Conservation (phyloP, 2,797 vertebrate species). For the Emys orbicularis region DNA sequence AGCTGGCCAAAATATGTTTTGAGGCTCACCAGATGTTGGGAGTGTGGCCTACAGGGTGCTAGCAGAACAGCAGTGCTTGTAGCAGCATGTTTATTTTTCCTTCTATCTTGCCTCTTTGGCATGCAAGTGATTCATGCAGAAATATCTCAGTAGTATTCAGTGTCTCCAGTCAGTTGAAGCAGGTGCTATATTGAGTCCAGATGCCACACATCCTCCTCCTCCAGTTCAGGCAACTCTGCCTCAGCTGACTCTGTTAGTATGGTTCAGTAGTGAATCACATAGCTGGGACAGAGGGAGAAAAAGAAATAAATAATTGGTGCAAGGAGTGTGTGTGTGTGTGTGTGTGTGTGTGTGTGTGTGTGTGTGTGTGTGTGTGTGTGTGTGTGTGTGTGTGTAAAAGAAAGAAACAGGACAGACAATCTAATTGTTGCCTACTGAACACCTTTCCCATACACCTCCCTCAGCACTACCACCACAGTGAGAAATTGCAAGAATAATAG, state of each 20-base stretch:
- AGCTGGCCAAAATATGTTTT: slow-evolving; percentile 29
- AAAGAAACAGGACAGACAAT: not conserved
- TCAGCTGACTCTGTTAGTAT: not conserved
- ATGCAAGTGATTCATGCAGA: not conserved
- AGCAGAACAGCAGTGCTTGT: not conserved
- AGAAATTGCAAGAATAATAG: not conserved
- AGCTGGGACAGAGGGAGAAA: not conserved
- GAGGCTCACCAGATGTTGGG: not conserved
- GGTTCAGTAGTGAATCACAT: not conserved
- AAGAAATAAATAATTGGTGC: not conserved
- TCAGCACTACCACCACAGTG: not conserved
- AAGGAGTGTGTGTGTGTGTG: not conserved
- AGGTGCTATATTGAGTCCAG: slow-evolving; percentile 8
- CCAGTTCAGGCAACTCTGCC: not conserved
- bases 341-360: too few relatives aligned
- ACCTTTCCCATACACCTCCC: not conserved
- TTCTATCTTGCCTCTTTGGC: slow-evolving; percentile 46
- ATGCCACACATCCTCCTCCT: not conserved
- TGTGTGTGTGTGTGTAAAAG: not conserved
- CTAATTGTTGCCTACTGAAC: not conserved
- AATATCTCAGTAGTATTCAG: slow-evolving; percentile 8
- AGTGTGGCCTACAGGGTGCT: not conserved
- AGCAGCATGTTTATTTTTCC: not conserved
- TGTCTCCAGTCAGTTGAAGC: slow-evolving; percentile 23
- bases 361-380: too few relatives aligned